Conservation (phyloP, 2,113 vertebrate species). For the Callopanchax toddi region DNA sequence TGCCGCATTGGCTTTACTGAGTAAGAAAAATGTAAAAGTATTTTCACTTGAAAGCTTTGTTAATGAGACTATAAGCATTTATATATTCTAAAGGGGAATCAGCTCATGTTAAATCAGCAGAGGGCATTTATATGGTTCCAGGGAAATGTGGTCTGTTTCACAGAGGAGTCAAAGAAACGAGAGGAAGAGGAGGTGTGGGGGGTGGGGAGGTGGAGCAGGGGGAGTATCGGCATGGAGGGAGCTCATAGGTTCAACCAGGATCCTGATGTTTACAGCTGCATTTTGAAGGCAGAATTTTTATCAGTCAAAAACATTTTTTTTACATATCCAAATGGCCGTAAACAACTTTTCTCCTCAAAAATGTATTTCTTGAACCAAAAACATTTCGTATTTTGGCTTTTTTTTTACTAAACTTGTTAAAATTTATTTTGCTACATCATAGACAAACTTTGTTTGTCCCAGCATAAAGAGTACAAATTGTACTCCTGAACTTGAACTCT, state of each 20-base stretch:
- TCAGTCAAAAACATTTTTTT: conserved; percentile 9
- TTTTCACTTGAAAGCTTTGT: conserved; percentile 1
- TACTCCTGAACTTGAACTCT: too few species aligned
- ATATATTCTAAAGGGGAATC: neutral
- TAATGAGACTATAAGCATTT: neutral
- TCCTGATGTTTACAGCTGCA: conserved; percentile 57
- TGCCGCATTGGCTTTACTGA: neutral
- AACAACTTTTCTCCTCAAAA: neutral
- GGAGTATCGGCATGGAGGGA: conserved; percentile 58
- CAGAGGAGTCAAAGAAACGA: neutral
- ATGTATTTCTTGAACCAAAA: neutral
- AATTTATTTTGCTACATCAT: neutral
- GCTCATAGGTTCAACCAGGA: conserved; percentile 68
- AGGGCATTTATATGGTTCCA: neutral
- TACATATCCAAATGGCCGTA: too few species aligned
- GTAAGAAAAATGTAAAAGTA: neutral
- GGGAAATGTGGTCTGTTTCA: conserved; percentile 22
- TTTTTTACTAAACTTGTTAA: neutral
- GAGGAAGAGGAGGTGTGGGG: conserved; percentile 38
- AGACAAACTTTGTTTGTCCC: neutral
- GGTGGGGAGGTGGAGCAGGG: conserved; percentile 62
- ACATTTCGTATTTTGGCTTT: too few species aligned
- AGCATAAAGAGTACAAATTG: too few species aligned
- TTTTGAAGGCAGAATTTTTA: conserved; percentile 25
- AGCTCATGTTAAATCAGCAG: neutral